phyloP scores from a whole-genome alignment of 2,113 vertebrate species.

The Petromus typicus region DNA sequence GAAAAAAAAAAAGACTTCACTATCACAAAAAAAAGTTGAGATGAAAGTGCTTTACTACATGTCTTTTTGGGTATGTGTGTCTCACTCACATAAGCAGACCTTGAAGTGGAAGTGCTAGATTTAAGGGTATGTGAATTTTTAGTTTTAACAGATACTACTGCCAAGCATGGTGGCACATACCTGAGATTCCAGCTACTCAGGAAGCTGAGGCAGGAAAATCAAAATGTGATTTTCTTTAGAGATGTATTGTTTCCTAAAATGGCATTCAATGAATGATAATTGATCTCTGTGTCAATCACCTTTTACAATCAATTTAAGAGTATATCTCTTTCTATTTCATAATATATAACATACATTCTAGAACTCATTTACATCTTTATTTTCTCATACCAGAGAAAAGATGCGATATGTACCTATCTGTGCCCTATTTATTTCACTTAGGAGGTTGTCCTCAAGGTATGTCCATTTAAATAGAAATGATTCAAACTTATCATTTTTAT shows the following conservation, averaged over 20 bases:
- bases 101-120: conserved; percentile 3
- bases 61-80: not conserved
- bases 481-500: too few species aligned
- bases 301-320: not conserved
- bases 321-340: conserved; percentile 3
- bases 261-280: not conserved
- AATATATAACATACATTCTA: too few species aligned
- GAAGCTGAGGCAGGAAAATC: not conserved
- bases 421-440: too few species aligned
- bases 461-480: too few species aligned
- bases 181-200: not conserved
- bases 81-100: conserved; percentile 7
- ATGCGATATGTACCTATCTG: too few species aligned
- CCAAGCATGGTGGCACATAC: not conserved
- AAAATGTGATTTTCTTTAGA: not conserved
- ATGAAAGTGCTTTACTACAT: not conserved
- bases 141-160: not conserved
- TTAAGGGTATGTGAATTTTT: not conserved
- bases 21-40: not conserved
- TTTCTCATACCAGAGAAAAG: too few species aligned
- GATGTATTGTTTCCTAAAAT: conserved; percentile 28
- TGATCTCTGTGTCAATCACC: conserved; percentile 27
- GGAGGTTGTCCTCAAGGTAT: too few species aligned
- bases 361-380: too few species aligned
- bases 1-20: not conserved